phyloP scores from a whole-genome alignment of 2,797 vertebrate genomes.

The Crax fasciolata region DNA sequence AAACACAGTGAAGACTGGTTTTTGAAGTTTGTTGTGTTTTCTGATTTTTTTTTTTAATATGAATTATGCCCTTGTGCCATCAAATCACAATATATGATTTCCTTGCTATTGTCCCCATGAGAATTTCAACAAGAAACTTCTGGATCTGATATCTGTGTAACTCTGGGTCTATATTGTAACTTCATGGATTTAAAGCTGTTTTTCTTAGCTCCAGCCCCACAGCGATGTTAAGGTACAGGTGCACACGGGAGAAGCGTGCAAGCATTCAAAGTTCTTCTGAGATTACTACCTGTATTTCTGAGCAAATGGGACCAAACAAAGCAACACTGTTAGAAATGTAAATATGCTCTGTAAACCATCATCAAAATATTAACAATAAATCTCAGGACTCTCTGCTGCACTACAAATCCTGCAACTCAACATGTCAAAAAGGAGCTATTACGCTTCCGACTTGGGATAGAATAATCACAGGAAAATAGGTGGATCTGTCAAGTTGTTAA shows the following conservation, averaged over 20 bases:
- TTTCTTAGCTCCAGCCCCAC: background rate
- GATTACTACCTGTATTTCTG: background rate
- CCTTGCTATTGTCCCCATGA: background rate
- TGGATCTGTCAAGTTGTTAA: conserved; percentile 74
- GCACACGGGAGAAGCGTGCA: background rate
- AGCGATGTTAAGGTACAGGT: background rate
- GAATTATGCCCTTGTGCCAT: background rate
- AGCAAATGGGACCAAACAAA: background rate
- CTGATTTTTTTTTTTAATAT: background rate
- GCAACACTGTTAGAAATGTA: background rate
- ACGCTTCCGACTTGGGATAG: conserved; percentile 57
- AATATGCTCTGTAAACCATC: background rate
- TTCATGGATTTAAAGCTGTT: background rate
- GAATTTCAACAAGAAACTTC: background rate
- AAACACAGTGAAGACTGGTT: background rate
- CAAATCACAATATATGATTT: background rate
- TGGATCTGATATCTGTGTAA: background rate
- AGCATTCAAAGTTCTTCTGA: background rate
- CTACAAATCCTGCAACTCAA: conserved; percentile 61
- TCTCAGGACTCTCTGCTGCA: conserved; percentile 1
- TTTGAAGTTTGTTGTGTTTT: background rate
- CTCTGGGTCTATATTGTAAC: background rate
- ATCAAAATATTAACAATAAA: conserved; percentile 41
- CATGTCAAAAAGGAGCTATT: conserved; percentile 58
- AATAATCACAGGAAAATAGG: conserved; percentile 75